These are phyloP conservation scores for Ephialtes manifestator DNA, from an alignment of 2,888 invertebrate species.

Conservation along the genomic window DNA sequence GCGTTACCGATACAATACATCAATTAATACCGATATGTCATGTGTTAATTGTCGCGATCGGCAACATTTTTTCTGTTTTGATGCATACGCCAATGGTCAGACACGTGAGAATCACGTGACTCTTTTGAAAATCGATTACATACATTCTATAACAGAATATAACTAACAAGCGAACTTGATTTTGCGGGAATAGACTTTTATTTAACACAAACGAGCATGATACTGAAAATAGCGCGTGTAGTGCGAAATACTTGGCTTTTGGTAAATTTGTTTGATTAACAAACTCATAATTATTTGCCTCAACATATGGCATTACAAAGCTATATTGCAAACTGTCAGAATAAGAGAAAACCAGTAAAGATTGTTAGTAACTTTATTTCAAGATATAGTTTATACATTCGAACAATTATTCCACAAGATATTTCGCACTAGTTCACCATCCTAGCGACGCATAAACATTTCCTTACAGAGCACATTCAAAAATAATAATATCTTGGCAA, in stretches of 20 bases:
- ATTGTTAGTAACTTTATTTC: not conserved
- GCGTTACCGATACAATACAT: not conserved
- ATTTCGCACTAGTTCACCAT: not conserved
- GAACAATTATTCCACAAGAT: not conserved
- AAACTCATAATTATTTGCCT: not conserved
- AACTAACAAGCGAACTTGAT: not conserved
- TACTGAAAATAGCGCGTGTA: not conserved
- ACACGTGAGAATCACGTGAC: slow-evolving; percentile 33
- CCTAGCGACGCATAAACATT: not conserved
- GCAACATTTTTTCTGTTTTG: slow-evolving; percentile 22
- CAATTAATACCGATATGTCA: not conserved
- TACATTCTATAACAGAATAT: not conserved
- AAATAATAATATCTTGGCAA: too few relatives aligned
- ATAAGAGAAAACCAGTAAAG: not conserved
- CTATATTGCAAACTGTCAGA: not conserved
- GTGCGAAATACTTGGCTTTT: not conserved
- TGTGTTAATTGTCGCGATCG: not conserved
- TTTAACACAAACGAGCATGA: not conserved
- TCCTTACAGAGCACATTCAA: not conserved
- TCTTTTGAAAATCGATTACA: slow-evolving; percentile 41
- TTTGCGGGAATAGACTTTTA: not conserved
- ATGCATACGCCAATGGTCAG: slow-evolving; percentile 54
- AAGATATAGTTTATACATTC: not conserved
- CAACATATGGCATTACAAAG: not conserved
- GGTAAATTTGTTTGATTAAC: not conserved